Percentiles rank a stretch among this genome's conserved stretches.
Evolutionary conservation across 2,888 invertebrate genomes (phyloP).

Genomic region (Nematopogon swammerdamellus): DNA sequence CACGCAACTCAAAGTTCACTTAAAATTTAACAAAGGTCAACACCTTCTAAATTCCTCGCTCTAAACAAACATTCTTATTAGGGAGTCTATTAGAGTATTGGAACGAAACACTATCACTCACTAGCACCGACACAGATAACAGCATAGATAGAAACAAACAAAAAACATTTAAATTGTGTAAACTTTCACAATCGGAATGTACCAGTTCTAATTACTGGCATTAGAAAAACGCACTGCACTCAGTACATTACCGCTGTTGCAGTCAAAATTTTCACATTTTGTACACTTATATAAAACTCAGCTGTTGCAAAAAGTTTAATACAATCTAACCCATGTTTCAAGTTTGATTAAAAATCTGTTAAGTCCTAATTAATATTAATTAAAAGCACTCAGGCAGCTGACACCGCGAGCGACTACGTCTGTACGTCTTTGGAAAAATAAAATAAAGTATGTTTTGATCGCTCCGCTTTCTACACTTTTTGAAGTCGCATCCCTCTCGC

Average conservation of each 20-base stretch:
- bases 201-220: neutral
- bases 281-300: neutral
- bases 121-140: neutral
- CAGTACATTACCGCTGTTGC: neutral
- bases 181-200: neutral
- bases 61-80: neutral
- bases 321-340: neutral
- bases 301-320: too few species aligned
- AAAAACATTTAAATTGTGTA: neutral
- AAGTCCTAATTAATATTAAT: neutral
- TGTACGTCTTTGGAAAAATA: neutral
- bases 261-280: neutral
- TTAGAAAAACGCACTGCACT: neutral
- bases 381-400: neutral
- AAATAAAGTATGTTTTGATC: neutral
- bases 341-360: neutral
- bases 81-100: neutral
- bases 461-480: neutral
- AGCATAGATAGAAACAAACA: neutral
- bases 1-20: neutral
- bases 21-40: neutral
- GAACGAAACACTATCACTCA: neutral
- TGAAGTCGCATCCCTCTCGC: neutral
- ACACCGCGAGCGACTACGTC: neutral
- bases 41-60: neutral